Evolutionary conservation across 2,797 vertebrate species (phyloP), one percentile per base, ranked within the genome.

Genomic region (Danio kyathit): DNA sequence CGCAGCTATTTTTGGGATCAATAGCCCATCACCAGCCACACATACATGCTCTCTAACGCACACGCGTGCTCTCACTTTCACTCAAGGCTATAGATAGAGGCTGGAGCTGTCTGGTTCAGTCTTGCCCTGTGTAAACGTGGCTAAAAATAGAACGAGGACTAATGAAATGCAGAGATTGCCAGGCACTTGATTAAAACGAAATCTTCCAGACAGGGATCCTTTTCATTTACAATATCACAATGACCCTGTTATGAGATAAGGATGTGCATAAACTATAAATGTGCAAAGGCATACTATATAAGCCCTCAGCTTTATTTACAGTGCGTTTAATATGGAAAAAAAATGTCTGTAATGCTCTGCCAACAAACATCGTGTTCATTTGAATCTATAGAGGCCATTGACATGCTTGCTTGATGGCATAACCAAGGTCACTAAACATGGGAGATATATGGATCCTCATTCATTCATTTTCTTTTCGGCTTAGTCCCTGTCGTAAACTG

Each of bases 81-180:
- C 76, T 81, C 63, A 74, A 19, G 61, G 79, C 79, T 86, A 86
- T 87, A 87, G 82, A 87, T 86, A 88, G 86, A 71, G 78, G 70
- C 73, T 76, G 64, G 56, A 71, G 59, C 79, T 79, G 77, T 76
- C 84, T 80, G 71, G 65, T 82, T 86, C 60, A 75, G 81, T 86
- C 83, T 70, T 79, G 86, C 63, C 59, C 80, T 79, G 79, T 84
- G 80, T 84, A 85, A 89, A 87, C 48, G 40, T 5, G 57, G 66
- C 84, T 84, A 87, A 87, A 89, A 87, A 88, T 89, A 89, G 81
- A n/a, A 51, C 16, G 56, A 65, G 81, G 69, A 74, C 73, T 85
- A 88, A 86, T 88, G 87, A 88, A 88, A 86, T 85, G 83, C 86
- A 87, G 83, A 88, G 77, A 85, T 86, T 57, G 69, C 61, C 17